Base-by-base conservation (phyloP, 2,797 vertebrate species). In the Pampus argenteus region DNA sequence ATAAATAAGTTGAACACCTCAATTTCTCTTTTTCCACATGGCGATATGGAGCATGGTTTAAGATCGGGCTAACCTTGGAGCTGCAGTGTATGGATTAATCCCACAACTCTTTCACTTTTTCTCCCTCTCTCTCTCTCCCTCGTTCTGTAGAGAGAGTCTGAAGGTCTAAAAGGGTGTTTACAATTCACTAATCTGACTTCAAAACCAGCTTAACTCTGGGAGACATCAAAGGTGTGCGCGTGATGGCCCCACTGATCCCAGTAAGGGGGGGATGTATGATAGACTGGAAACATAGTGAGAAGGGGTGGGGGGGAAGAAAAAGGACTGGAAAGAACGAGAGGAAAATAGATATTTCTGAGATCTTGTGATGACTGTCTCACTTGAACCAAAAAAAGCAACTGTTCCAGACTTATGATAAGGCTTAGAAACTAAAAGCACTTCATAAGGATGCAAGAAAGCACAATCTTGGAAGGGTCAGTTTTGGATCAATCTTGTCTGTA, bases 151-250 rank as follows among this genome's bases (percentile, higher is more conserved):
- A 73, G 83, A 89, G 89, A 90, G 89, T 90, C 89, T 90, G 85
- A 92, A 87, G 89, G 91, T 89, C 89, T 92, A 89, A 90, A 91
- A 92, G 90, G 89, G 91, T 91, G 89, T 93, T 93, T 93, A 93
- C 91, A 92, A 91, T 88, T 92, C 88, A 81, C 89, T 93, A 93
- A 94, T 93, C 93, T 92, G 89, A 94, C 91, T 94, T 93, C 91
- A 92, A 93, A 92, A 92, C 91, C 88, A 86, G 90, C 91, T 94
- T 93, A 94, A 93, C 93, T 93, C 92, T 82, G 81, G 82, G 88
- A 93, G 91, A 94, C 93, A 93, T 94, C 93, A 94, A 94, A 94
- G 92, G 88, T 89, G 88, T 26, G 92, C 92, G 91, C 91, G 91
- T 93, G 92, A 93, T 91, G 91, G 90, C 90, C 92, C 90, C 89